Evolutionary conservation across 2,797 vertebrate species (phyloP).

Genomic region (Chaetodon trifasciatus): DNA sequence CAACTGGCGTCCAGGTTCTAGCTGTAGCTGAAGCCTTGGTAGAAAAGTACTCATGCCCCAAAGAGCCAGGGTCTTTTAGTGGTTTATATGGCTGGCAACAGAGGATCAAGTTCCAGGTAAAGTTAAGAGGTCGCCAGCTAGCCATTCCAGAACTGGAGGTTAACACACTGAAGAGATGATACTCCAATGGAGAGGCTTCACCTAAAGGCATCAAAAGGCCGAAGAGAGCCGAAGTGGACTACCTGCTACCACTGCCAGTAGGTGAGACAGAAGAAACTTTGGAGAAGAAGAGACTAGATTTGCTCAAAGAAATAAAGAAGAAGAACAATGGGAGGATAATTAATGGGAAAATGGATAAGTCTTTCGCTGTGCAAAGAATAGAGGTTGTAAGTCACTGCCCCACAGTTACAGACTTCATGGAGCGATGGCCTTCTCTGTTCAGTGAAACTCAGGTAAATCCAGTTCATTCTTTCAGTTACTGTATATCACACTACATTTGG

Average conservation of each 20-base stretch:
- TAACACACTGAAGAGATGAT: constrained; percentile 4
- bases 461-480: no score
- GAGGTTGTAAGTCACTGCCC: background rate
- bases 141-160: constrained; percentile 1
- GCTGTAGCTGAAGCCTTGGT: constrained; percentile 38
- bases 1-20: constrained; percentile 42
- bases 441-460: no score
- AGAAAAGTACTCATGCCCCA: constrained; percentile 52
- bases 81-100: constrained; percentile 36
- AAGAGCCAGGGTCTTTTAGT: constrained; percentile 50
- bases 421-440: no score
- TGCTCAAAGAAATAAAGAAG: constrained; percentile 16
- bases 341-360: constrained; percentile 1
- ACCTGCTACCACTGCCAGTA: constrained; percentile 43
- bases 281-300: constrained; percentile 37
- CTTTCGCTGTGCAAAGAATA: background rate
- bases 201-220: constrained; percentile 34
- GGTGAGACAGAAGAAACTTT: constrained; percentile 40
- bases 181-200: background rate
- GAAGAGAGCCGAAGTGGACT: constrained; percentile 55
- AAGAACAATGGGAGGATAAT: background rate
- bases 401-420: background rate
- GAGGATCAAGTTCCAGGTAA: constrained; percentile 16
- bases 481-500: no score
- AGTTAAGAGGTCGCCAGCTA: constrained; percentile 35